These are phyloP conservation scores for Hyposoter dolosus DNA, from an alignment of 2,888 invertebrate genomes.

Conservation along the genomic window DNA sequence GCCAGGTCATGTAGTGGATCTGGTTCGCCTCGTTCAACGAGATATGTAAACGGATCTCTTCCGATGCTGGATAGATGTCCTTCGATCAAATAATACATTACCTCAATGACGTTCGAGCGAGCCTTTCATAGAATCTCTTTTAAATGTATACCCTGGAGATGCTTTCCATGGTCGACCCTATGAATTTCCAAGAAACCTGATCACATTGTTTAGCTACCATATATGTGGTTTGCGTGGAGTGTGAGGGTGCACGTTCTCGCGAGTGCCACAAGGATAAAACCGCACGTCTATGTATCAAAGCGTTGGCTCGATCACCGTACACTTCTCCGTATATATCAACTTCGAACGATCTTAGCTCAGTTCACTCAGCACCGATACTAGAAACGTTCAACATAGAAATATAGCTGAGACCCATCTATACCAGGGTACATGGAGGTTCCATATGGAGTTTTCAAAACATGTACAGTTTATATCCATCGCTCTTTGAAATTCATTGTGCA, in stretches of 20 bases:
- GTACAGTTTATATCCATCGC: slow-evolving; percentile 19
- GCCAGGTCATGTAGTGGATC: slow-evolving; percentile 36
- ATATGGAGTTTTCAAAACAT: slow-evolving; percentile 50
- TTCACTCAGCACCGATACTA: slow-evolving; percentile 32
- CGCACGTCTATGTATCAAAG: slow-evolving; percentile 41
- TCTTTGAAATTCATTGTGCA: slow-evolving; percentile 65
- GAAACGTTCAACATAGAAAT: slow-evolving; percentile 24
- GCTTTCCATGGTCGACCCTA: slow-evolving; percentile 11
- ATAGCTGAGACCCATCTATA: slow-evolving; percentile 11
- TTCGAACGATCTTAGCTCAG: slow-evolving; percentile 43
- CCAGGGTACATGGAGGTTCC: slow-evolving; percentile 17
- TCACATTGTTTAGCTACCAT: slow-evolving; percentile 49
- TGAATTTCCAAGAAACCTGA: slow-evolving; percentile 54
- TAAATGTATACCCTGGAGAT: slow-evolving; percentile 10
- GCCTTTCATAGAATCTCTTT: not conserved
- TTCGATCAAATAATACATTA: slow-evolving; percentile 18
- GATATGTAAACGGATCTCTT: slow-evolving; percentile 34
- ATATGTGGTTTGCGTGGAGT: slow-evolving; percentile 18
- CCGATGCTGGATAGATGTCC: slow-evolving; percentile 1
- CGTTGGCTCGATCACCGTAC: slow-evolving; percentile 39
- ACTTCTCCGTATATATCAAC: slow-evolving; percentile 41
- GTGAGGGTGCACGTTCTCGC: slow-evolving; percentile 44
- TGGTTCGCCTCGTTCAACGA: slow-evolving; percentile 16
- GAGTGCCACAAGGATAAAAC: slow-evolving; percentile 42
- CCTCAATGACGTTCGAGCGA: slow-evolving; percentile 24